phyloP scores from a whole-genome alignment of 2,113 vertebrate genomes.

The Phycodurus eques region DNA sequence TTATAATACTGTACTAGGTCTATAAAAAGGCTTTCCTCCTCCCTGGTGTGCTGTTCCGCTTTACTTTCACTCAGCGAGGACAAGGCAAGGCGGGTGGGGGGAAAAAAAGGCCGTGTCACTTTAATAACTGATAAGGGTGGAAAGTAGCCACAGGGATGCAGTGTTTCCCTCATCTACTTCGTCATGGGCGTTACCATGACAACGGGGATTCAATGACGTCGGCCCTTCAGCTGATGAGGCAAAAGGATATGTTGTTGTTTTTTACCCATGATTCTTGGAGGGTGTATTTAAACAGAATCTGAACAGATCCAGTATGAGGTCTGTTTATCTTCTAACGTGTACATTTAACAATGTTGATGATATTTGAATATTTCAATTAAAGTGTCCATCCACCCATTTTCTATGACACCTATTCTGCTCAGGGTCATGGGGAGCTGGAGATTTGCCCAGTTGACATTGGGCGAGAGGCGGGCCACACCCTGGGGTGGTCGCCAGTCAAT shows the following conservation, averaged over 20 bases:
- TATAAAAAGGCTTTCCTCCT: conserved; percentile 40
- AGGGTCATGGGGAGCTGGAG: not conserved
- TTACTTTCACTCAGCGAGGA: conserved; percentile 41
- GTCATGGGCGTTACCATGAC: conserved; percentile 34
- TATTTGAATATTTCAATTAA: not conserved
- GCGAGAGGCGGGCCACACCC: not conserved
- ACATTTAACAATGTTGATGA: too few species aligned
- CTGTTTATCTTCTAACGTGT: too few species aligned
- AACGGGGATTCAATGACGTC: conserved; percentile 23
- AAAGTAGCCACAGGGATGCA: conserved; percentile 37
- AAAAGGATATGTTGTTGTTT: conserved; percentile 3
- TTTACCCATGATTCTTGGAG: conserved; percentile 17
- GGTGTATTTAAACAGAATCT: too few species aligned
- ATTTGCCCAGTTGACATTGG: not conserved
- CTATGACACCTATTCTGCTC: not conserved
- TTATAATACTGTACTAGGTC: conserved; percentile 12
- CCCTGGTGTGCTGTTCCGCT: conserved; percentile 64
- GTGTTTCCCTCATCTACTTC: conserved; percentile 27
- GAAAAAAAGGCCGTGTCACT: conserved; percentile 56
- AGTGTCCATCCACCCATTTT: not conserved
- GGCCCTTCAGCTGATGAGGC: conserved; percentile 16
- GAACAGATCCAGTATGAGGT: too few species aligned
- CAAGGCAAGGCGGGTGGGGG: not conserved
- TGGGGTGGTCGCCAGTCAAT: not conserved
- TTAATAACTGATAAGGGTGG: conserved; percentile 43